These are phyloP conservation scores for Biston stratarius DNA, from an alignment of 2,888 invertebrate species.

Conservation along the genomic window DNA sequence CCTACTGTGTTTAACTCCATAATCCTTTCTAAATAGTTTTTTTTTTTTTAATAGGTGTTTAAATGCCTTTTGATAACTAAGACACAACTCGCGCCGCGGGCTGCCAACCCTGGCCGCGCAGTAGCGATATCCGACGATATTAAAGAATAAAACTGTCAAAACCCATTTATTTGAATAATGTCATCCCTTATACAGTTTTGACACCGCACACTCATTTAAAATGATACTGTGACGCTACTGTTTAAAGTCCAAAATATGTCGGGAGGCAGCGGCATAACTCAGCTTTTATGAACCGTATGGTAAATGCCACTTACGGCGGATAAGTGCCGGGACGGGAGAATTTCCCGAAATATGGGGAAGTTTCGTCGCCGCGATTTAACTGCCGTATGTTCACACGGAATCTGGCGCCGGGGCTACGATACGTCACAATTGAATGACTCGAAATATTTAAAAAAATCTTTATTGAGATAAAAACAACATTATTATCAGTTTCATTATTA, in stretches of 20 bases:
- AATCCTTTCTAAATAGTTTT: too few species aligned
- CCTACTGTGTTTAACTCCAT: too few species aligned
- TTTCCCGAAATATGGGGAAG: conserved; percentile 48
- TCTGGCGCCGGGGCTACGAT: background rate
- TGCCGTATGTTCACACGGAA: conserved; percentile 44
- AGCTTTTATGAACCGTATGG: conserved; percentile 65
- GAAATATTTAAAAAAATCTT: too few species aligned
- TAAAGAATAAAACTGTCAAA: conserved; percentile 79
- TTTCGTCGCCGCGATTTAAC: conserved; percentile 53
- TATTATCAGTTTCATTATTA: too few species aligned
- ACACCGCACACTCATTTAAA: conserved; percentile 2
- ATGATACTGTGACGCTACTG: conserved; percentile 20
- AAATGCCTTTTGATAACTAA: too few species aligned
- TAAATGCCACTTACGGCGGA: conserved; percentile 60
- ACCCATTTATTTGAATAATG: conserved; percentile 77
- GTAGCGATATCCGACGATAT: conserved; percentile 59
- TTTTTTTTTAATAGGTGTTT: too few species aligned
- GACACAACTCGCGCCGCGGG: background rate
- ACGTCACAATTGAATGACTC: too few species aligned
- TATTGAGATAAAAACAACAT: too few species aligned
- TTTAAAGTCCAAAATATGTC: conserved; percentile 18
- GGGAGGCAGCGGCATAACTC: conserved; percentile 26
- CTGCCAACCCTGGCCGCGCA: conserved; percentile 35
- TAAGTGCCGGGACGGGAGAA: conserved; percentile 48
- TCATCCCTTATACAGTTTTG: conserved; percentile 52